Conservation (phyloP, 2,797 vertebrate species). For the Leptoclinus maculatus region DNA sequence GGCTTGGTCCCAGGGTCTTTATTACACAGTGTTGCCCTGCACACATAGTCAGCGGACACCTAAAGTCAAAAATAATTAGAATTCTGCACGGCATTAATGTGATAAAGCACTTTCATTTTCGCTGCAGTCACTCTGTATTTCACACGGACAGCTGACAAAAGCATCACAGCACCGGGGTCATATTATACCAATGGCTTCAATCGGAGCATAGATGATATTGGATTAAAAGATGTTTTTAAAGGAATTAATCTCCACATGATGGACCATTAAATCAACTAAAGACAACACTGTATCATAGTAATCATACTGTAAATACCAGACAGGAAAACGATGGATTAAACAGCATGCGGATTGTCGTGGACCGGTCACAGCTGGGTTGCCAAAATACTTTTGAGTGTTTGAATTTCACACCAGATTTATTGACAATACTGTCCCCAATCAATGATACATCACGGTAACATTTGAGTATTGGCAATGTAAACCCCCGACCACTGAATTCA, state of each 20-base stretch:
- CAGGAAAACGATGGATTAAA: not conserved
- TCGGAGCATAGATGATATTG: constrained; percentile 17
- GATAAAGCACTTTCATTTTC: constrained; percentile 10
- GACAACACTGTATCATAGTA: constrained; percentile 19
- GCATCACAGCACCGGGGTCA: constrained; percentile 25
- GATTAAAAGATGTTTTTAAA: constrained; percentile 4
- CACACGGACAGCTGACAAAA: not conserved
- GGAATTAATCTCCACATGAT: constrained; percentile 8
- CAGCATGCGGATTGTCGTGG: constrained; percentile 39
- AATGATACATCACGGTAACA: constrained; percentile 16
- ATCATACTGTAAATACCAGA: constrained; percentile 17
- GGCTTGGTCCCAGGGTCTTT: constrained; percentile 50
- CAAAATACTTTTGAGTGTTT: constrained; percentile 35
- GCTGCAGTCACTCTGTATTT: not conserved
- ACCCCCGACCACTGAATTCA: constrained; percentile 20
- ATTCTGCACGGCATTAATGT: not conserved
- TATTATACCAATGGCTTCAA: constrained; percentile 19
- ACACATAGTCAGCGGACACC: constrained; percentile 16
- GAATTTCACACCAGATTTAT: constrained; percentile 7
- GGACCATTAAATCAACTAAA: constrained; percentile 25
- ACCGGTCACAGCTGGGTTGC: constrained; percentile 1
- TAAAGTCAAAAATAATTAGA: not conserved
- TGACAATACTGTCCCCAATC: not conserved
- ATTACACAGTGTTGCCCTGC: constrained; percentile 43
- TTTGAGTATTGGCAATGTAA: constrained; percentile 11